A percentile compares a stretch with the other conserved stretches of the same genome.
phyloP scores from a whole-genome alignment of 2,113 vertebrate genomes.

The Sterna hirundo region DNA sequence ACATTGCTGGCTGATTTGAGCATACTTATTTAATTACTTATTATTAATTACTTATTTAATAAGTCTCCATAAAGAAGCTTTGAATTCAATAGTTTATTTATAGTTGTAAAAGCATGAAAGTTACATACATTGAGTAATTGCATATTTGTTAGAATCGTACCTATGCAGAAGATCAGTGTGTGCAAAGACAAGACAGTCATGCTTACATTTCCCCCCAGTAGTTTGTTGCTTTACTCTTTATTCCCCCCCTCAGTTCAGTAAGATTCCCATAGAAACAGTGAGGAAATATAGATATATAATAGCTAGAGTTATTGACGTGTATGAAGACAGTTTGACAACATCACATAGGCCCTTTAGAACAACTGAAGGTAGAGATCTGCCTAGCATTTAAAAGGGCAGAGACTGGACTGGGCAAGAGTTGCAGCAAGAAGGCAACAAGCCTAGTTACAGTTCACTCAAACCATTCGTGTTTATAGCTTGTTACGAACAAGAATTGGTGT shows the following conservation, averaged over 20 bases:
- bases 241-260: background rate
- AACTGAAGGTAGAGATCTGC: background rate
- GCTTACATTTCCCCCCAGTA: background rate
- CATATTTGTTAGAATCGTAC: conserved; percentile 19
- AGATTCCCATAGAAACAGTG: background rate
- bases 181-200: conserved; percentile 9
- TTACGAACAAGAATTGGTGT: background rate
- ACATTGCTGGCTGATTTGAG: background rate
- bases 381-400: background rate
- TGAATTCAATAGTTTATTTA: conserved; percentile 43
- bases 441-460: background rate
- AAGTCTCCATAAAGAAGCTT: background rate
- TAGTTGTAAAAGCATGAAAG: background rate
- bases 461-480: background rate
- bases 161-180: background rate
- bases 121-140: conserved; percentile 27
- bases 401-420: background rate
- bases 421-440: background rate
- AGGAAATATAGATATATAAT: background rate
- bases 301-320: background rate
- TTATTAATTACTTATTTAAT: background rate
- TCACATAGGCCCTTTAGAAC: background rate
- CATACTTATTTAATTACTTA: background rate
- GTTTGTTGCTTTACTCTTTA: background rate
- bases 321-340: background rate